Evolutionary conservation across 2,888 invertebrate species (phyloP).

Genomic region (Andrena flavipes): DNA sequence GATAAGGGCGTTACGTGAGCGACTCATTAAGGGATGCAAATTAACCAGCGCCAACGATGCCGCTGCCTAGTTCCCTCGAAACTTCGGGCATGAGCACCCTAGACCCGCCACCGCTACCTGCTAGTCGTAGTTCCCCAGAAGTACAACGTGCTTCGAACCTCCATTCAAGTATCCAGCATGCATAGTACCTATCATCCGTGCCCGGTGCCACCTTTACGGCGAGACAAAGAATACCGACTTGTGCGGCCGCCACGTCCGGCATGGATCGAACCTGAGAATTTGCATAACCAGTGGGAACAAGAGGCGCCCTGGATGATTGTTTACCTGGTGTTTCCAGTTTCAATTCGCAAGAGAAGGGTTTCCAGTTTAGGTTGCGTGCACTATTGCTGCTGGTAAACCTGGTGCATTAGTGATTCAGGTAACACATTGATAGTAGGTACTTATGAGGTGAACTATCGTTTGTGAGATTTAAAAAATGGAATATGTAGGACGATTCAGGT

Average conservation of each 20-base stretch:
- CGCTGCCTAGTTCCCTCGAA: constrained; percentile 69
- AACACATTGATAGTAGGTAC: no score
- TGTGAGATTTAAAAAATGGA: no score
- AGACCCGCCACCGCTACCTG: constrained; percentile 58
- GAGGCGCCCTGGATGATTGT: constrained; percentile 18
- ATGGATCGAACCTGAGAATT: constrained; percentile 34
- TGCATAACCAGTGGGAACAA: constrained; percentile 36
- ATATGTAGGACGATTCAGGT: no score
- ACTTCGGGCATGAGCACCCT: constrained; percentile 70
- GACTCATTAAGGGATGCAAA: constrained; percentile 84
- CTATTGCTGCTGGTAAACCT: no score
- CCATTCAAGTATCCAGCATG: constrained; percentile 62
- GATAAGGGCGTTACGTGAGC: constrained; percentile 82
- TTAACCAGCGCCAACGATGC: constrained; percentile 77
- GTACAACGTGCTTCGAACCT: constrained; percentile 72
- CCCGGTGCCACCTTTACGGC: constrained; percentile 16
- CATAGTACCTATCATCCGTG: constrained; percentile 43
- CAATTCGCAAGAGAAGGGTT: background rate
- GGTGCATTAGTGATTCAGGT: no score
- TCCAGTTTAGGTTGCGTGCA: background rate
- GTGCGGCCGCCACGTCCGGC: background rate
- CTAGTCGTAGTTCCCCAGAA: constrained; percentile 69
- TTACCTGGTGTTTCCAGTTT: background rate
- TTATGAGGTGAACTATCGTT: no score
- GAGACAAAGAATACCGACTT: constrained; percentile 26